These are phyloP conservation scores for Muricea muricata DNA, from an alignment of 92 coral and sea anemone species.

Conservation along the genomic window DNA sequence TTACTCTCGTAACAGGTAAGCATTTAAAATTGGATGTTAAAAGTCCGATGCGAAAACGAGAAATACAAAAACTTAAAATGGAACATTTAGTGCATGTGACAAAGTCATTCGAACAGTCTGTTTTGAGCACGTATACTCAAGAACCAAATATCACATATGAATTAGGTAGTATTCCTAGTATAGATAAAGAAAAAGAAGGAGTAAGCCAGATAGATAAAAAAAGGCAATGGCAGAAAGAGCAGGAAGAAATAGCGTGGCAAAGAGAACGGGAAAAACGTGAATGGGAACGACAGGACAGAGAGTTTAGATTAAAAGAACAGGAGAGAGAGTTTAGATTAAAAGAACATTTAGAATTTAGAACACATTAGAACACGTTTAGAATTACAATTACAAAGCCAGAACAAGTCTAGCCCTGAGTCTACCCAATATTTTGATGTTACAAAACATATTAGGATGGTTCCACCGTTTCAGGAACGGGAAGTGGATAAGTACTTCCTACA, in stretches of 20 bases:
- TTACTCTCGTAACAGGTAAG: constrained; percentile 21
- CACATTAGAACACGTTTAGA: no score
- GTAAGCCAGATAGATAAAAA: no score
- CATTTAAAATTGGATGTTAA: constrained; percentile 26
- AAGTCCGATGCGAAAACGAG: background rate
- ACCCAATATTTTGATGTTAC: constrained; percentile 35
- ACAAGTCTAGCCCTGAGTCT: no score
- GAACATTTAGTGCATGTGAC: background rate
- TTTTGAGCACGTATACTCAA: no score
- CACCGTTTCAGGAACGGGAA: constrained; percentile 65
- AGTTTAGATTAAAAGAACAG: no score
- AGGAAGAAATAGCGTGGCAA: constrained; percentile 33
- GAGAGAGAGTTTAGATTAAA: constrained; percentile 43
- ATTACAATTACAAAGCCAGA: constrained; percentile 7
- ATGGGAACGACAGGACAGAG: no score
- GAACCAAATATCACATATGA: no score
- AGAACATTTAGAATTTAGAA: no score
- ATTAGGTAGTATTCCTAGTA: no score
- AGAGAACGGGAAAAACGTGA: constrained; percentile 39
- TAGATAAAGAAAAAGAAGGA: no score
- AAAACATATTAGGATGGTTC: constrained; percentile 59
- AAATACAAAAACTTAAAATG: background rate
- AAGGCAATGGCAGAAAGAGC: background rate
- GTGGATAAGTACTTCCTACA: constrained; percentile 65
- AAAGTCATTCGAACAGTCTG: background rate